Base-by-base conservation (phyloP, 1,140 invertebrate species). In the Sycobia sp. region DNA sequence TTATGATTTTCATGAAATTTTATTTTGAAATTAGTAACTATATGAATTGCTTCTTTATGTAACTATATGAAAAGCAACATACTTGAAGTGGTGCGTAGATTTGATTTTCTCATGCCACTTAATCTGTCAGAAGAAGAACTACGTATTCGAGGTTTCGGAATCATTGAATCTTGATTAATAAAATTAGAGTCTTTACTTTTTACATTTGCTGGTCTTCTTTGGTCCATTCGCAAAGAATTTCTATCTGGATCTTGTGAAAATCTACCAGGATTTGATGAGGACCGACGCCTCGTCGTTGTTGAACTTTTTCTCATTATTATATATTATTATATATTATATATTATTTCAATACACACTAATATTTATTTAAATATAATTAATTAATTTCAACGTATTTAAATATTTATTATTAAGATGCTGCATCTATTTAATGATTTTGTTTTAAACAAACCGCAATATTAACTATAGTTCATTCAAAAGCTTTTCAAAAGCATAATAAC, bases 131-230 rank as follows among this genome's bases (percentile, higher is more conserved):
- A 53, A 0, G 75, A 77, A 9, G 59, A 70, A 9, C 68, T 71
- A 38, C 73, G 65, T 13, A 72, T 58, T 41, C 71, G 65, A n/a
- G 70, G 67, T 39, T 69, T 70, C 14, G 77, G 76, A 55, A 79
- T 78, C 22, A 71, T 69, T 41, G 77, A 72, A 41, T 10, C 55
- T 7, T 72, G 72, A 16, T 1, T 18, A 7, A n/a, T 18, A 22
- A 62, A 55, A 39, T 47, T 49, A 5, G 59, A 58, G 51, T 16
- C 22, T 18, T 70, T 76, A 0, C 61, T 3, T 50, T 75, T 75
- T 8, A 27, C 9, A 3, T 46, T 47, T 51, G 49, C 41, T 0
- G 69, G 67, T 32, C 25, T 70, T 53, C 64, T 68, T 2, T 63
- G 27, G 25, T 77, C 73, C 8, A 22, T 46, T 13, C 68, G 27